Base-by-base conservation (phyloP, 1,140 invertebrate species). In the Drosophila ambigua region DNA sequence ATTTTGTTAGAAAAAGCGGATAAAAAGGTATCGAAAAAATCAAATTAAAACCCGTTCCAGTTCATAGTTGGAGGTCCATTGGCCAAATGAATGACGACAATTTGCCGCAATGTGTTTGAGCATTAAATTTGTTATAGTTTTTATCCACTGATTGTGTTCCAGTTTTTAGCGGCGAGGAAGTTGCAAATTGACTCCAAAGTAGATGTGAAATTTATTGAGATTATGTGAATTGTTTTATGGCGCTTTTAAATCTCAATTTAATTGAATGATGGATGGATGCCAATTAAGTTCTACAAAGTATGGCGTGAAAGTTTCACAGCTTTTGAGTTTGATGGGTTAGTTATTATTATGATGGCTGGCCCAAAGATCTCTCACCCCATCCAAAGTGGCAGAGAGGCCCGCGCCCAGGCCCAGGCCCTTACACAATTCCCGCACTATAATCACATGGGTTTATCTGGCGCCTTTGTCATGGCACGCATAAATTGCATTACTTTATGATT, bases 401-500 rank as follows among this genome's bases (percentile, higher is more conserved):
- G 2, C 1, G 20, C 20, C 20, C 20, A 20, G 20, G 20, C 20
- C 20, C 28, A 31, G 15, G 60, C 49, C 45, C 67, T 84, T 84
- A 49, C 64, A 62, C 77, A 84, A 84, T 48, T 11, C 46, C 46
- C 23, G 57, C 45, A 54, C 46, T 16, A 64, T 61, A 64, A 58
- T 87, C 73, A 49, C 82, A 85, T 58, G 62, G 59, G 64, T 68
- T 71, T 71, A 61, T 71, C 77, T 80, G 43, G 46, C 57, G 52
- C 45, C 77, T 68, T 66, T 73, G 77, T 74, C 62, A 61, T 77
- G 73, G 69, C 73, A 87, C 82, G 77, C 81, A 84, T 84, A 87
- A 87, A 81, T 77, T 78, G 64, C 62, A 72, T 75, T 82, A 78
- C 68, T 67, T 87, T 72, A 78, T 82, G 66, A 62, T 87, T 82